A percentile compares a stretch with the other conserved stretches of the same genome.
Conservation (phyloP, 2,797 vertebrate species). For the Rhadinocentrus ornatus region DNA sequence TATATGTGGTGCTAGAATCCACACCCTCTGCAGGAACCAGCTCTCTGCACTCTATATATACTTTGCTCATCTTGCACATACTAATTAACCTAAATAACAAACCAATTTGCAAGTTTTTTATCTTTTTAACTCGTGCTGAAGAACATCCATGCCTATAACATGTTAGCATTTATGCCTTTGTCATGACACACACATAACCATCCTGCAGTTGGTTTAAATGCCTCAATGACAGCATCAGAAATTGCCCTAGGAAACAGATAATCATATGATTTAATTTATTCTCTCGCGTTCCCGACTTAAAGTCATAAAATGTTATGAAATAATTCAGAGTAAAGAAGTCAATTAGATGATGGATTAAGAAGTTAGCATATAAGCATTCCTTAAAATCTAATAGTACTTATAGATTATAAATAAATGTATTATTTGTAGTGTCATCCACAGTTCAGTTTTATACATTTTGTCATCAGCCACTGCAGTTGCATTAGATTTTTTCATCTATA, state of each 20-base stretch:
- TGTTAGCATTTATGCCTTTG: neutral
- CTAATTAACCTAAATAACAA: neutral
- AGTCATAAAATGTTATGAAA: too few species aligned
- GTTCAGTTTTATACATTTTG: neutral
- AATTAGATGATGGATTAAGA: neutral
- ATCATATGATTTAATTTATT: neutral
- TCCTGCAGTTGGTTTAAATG: neutral
- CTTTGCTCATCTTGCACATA: neutral
- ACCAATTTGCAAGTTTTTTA: neutral
- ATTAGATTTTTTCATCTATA: neutral
- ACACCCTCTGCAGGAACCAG: neutral
- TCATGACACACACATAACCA: neutral
- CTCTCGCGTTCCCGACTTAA: too few species aligned
- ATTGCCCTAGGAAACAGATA: neutral
- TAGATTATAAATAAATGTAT: constrained; percentile 2
- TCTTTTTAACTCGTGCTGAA: neutral
- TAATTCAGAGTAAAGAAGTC: neutral
- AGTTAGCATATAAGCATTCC: neutral
- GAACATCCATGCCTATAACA: neutral
- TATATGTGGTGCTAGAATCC: neutral
- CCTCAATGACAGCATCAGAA: too few species aligned
- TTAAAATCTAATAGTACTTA: neutral
- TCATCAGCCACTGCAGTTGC: neutral
- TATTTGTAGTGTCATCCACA: too few species aligned
- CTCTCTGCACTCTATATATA: neutral